phyloP scores from a whole-genome alignment of 2,888 invertebrate genomes.

The Eretmocerus hayati region DNA sequence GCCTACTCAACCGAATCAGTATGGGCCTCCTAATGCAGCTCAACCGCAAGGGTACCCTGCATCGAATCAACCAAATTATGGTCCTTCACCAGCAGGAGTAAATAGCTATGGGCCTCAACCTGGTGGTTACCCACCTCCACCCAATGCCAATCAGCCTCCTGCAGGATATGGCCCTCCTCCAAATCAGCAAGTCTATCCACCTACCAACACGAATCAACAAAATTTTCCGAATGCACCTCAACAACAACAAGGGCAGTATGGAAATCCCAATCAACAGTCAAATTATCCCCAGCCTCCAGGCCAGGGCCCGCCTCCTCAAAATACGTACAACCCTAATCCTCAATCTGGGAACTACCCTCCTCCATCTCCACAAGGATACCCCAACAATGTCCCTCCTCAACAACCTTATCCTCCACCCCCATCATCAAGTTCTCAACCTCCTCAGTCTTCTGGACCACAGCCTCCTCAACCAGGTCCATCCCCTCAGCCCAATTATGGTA shows the following conservation, averaged over 20 bases:
- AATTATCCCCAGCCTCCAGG: slow-evolving; percentile 39
- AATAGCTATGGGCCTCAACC: slow-evolving; percentile 45
- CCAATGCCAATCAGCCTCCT: slow-evolving; percentile 51
- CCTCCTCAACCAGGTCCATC: slow-evolving; percentile 54
- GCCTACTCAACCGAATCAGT: slow-evolving; percentile 56
- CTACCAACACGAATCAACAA: slow-evolving; percentile 48
- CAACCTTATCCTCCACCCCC: slow-evolving; percentile 51
- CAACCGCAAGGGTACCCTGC: slow-evolving; percentile 62
- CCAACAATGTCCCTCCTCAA: slow-evolving; percentile 42
- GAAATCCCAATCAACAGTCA: slow-evolving; percentile 45
- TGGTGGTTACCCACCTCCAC: slow-evolving; percentile 59
- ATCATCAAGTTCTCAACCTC: slow-evolving; percentile 37
- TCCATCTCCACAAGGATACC: slow-evolving; percentile 49
- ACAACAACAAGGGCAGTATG: slow-evolving; percentile 43
- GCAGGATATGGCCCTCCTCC: slow-evolving; percentile 58
- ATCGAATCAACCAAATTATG: slow-evolving; percentile 51
- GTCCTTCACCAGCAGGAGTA: slow-evolving; percentile 38
- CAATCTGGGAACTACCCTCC: slow-evolving; percentile 49
- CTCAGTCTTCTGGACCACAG: slow-evolving; percentile 36
- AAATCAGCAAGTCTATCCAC: slow-evolving; percentile 62
- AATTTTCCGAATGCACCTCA: slow-evolving; percentile 47
- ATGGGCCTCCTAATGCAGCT: slow-evolving; percentile 56
- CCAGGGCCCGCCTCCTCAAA: slow-evolving; percentile 37
- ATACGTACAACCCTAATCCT: slow-evolving; percentile 37
- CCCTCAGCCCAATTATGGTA: slow-evolving; percentile 48